These are phyloP conservation scores for Toxotes jaculatrix DNA, from an alignment of 2,113 vertebrate species.

Conservation along the genomic window DNA sequence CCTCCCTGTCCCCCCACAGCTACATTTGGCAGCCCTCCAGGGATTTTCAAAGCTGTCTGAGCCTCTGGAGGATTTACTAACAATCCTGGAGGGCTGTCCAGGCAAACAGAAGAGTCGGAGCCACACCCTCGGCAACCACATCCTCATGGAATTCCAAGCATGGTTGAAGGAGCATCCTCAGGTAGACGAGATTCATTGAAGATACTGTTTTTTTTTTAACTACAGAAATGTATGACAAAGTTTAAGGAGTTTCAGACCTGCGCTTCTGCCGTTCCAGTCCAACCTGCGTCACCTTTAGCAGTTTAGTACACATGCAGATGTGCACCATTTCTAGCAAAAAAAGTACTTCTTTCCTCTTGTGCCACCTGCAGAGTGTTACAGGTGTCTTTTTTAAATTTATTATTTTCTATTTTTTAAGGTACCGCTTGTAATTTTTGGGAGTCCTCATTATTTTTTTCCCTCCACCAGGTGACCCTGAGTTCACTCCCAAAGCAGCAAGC, in stretches of 20 bases:
- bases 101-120: slow-evolving; percentile 76
- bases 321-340: too few relatives aligned
- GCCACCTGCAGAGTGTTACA: too few relatives aligned
- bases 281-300: background rate
- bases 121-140: slow-evolving; percentile 67
- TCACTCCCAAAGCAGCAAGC: slow-evolving; percentile 58
- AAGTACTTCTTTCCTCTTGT: too few relatives aligned
- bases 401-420: background rate
- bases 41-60: slow-evolving; percentile 80
- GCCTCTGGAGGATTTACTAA: slow-evolving; percentile 78
- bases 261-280: background rate
- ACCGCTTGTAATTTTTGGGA: background rate
- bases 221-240: background rate
- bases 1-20: slow-evolving; percentile 50
- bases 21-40: slow-evolving; percentile 60
- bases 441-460: background rate
- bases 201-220: background rate
- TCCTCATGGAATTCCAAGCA: slow-evolving; percentile 80
- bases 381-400: too few relatives aligned
- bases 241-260: background rate
- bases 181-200: slow-evolving; percentile 36
- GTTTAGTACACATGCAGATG: background rate
- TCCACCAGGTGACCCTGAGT: slow-evolving; percentile 65
- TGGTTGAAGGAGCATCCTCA: slow-evolving; percentile 76
- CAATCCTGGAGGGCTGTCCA: slow-evolving; percentile 77